These are phyloP conservation scores for Antheraea assamensis DNA, from an alignment of 2,888 invertebrate species.

Conservation along the genomic window DNA sequence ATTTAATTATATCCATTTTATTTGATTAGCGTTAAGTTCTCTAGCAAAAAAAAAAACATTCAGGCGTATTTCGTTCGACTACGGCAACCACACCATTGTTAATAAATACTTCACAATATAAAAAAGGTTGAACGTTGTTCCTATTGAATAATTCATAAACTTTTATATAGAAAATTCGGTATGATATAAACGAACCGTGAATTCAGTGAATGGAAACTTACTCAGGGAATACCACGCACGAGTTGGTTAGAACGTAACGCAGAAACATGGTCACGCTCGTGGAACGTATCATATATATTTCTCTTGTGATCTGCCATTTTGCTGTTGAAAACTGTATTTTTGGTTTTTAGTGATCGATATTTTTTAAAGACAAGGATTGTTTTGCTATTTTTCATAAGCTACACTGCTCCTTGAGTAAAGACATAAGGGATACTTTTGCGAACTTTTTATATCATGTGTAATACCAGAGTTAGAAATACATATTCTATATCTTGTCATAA, in stretches of 20 bases:
- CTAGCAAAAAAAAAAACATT: constrained; percentile 36
- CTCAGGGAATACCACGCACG: constrained; percentile 29
- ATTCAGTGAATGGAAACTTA: constrained; percentile 42
- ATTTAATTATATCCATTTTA: not conserved
- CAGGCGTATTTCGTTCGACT: constrained; percentile 28
- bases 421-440: no score
- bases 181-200: constrained; percentile 63
- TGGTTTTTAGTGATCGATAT: not conserved
- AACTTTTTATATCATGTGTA: no score
- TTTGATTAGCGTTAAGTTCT: constrained; percentile 17
- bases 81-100: constrained; percentile 21
- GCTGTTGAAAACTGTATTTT: not conserved
- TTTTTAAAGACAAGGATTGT: not conserved
- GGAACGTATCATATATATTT: constrained; percentile 8
- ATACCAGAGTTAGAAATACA: no score
- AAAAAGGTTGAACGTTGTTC: constrained; percentile 57
- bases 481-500: no score
- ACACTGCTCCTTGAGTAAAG: no score
- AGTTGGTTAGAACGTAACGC: constrained; percentile 11
- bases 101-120: constrained; percentile 48
- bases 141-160: constrained; percentile 64
- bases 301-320: not conserved
- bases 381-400: no score
- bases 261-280: constrained; percentile 18
- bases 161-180: constrained; percentile 56